These are phyloP conservation scores for Bombus sibiricus DNA, from an alignment of 1,140 invertebrate genomes.

Conservation along the genomic window DNA sequence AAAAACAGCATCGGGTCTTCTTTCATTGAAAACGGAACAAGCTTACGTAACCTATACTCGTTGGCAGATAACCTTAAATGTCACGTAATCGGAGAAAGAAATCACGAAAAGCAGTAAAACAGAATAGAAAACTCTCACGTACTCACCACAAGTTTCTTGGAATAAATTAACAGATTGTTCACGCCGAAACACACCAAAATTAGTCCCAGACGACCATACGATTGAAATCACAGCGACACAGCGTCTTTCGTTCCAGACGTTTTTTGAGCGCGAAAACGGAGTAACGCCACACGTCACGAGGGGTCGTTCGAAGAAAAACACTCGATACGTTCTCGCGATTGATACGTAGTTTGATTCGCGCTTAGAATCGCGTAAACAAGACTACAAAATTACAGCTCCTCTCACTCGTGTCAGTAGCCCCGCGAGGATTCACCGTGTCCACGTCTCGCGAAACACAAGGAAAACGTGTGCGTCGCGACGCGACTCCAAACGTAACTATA, in stretches of 20 bases:
- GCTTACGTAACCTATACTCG: neutral
- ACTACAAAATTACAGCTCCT: slow-evolving; percentile 19
- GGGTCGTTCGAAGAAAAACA: neutral
- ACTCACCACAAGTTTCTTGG: slow-evolving; percentile 28
- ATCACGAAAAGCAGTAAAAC: neutral
- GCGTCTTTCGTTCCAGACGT: neutral
- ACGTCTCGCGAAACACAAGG: slow-evolving; percentile 15
- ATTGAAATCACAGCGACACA: slow-evolving; percentile 34
- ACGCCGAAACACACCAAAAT: neutral
- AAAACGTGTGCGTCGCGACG: slow-evolving; percentile 28
- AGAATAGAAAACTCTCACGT: neutral
- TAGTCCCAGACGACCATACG: neutral
- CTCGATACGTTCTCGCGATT: neutral
- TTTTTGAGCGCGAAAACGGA: slow-evolving; percentile 18
- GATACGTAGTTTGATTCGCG: neutral
- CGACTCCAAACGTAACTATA: neutral
- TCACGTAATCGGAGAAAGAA: neutral
- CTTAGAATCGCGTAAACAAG: slow-evolving; percentile 2
- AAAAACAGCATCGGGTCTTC: neutral
- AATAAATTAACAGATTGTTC: neutral
- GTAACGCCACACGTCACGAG: neutral
- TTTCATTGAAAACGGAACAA: too few relatives aligned
- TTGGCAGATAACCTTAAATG: neutral
- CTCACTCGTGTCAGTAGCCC: slow-evolving; percentile 18
- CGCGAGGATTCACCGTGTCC: slow-evolving; percentile 27